These are phyloP conservation scores for Chamaetylas fuelleborni DNA, from an alignment of 2,113 vertebrate genomes.

Conservation along the genomic window DNA sequence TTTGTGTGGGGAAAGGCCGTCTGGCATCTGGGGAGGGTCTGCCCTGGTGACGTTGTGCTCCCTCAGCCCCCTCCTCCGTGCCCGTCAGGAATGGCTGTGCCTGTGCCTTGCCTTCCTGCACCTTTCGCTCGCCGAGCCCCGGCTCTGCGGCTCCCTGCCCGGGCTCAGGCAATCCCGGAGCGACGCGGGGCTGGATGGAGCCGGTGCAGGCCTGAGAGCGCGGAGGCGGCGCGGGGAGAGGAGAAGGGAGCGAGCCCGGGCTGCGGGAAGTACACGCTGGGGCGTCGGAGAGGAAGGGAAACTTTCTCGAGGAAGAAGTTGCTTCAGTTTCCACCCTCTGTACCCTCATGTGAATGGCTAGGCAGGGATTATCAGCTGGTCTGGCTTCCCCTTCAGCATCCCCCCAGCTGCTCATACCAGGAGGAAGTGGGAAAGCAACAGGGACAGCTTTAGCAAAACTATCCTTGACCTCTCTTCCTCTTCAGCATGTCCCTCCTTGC, in stretches of 20 bases:
- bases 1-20: not conserved
- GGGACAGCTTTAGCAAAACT: not conserved
- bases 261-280: not conserved
- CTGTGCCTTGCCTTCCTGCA: fast-evolving
- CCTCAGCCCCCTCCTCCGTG: fast-evolving
- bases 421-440: not conserved
- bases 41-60: fast-evolving
- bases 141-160: not conserved
- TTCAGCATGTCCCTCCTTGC: not conserved
- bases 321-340: not conserved
- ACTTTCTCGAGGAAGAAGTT: not conserved
- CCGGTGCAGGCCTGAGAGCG: fast-evolving
- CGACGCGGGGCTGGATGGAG: not conserved
- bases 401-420: not conserved
- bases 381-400: not conserved
- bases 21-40: not conserved
- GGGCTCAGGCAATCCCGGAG: no score
- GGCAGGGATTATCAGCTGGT: not conserved
- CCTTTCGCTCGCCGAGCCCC: fast-evolving
- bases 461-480: constrained; percentile 3
- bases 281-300: not conserved
- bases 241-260: not conserved
- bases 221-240: fast-evolving
- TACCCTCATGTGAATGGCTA: not conserved
- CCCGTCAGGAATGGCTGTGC: not conserved